Evolutionary conservation across 2,113 vertebrate genomes (phyloP).

Genomic region (Periophthalmus modestus): DNA sequence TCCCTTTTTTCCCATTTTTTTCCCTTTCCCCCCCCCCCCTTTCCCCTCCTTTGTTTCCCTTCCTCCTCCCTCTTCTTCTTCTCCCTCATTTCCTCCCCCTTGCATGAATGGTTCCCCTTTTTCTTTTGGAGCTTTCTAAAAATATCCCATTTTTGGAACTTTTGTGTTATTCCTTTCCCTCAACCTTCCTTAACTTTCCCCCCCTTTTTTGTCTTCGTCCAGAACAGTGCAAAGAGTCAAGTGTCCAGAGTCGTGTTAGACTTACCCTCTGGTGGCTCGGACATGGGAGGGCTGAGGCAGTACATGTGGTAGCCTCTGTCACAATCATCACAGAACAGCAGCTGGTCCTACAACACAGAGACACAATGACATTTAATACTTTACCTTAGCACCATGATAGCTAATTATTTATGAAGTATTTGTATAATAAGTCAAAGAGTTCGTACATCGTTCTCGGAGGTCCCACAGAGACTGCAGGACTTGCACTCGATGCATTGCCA

Average conservation of each 20-base stretch:
- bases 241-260: not conserved
- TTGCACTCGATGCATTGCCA: conserved; percentile 98
- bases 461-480: conserved; percentile 93
- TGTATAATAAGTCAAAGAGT: conserved; percentile 6
- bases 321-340: conserved; percentile 92
- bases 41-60: too few relatives aligned
- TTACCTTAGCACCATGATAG: not conserved
- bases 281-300: conserved; percentile 94
- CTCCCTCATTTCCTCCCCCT: too few relatives aligned
- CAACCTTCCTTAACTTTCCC: too few relatives aligned
- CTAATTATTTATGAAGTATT: not conserved
- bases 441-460: conserved; percentile 92
- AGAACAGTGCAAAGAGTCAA: not conserved
- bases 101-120: too few relatives aligned
- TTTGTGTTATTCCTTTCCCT: too few relatives aligned
- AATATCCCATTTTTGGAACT: too few relatives aligned
- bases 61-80: too few relatives aligned
- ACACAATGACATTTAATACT: not conserved
- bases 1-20: too few relatives aligned
- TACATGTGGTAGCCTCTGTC: conserved; percentile 96
- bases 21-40: too few relatives aligned
- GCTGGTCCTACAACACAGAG: conserved; percentile 83
- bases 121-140: too few relatives aligned
- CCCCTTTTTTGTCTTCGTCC: not conserved
- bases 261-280: conserved; percentile 92